These are phyloP conservation scores for Spongilla lacustris DNA, from an alignment of 37 sponge, comb jelly and placozoan species.

Conservation along the genomic window DNA sequence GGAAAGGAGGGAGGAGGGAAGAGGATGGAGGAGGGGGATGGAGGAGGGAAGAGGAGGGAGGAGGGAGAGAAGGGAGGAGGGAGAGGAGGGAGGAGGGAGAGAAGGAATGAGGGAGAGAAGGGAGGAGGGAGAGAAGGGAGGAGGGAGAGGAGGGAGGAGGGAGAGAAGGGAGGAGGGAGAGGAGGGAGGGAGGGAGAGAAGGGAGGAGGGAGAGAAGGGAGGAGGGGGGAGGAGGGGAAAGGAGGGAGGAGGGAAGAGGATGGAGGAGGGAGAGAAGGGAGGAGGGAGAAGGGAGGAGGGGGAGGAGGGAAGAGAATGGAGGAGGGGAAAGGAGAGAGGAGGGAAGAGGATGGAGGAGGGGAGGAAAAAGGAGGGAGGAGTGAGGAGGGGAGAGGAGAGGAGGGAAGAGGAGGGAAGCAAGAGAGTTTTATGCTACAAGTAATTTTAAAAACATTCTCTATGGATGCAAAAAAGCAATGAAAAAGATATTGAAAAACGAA, in stretches of 20 bases:
- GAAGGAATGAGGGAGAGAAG: not conserved
- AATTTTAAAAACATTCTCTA: too few species aligned
- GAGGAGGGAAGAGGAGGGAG: too few species aligned
- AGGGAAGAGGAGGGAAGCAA: not conserved
- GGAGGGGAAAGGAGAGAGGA: too few species aligned
- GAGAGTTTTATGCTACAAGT: too few species aligned
- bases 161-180: not conserved
- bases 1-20: too few species aligned
- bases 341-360: too few species aligned
- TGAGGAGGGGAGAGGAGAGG: not conserved
- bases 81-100: not conserved
- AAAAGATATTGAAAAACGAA: too few species aligned
- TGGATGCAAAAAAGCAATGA: too few species aligned
- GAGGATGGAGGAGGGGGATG: not conserved
- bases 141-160: not conserved
- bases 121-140: not conserved
- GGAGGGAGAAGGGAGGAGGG: not conserved
- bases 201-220: not conserved
- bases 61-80: not conserved
- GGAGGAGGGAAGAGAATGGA: too few species aligned
- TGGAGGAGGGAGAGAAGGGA: too few species aligned
- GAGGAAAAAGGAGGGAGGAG: too few species aligned
- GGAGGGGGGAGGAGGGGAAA: not conserved
- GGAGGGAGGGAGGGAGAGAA: not conserved
- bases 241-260: not conserved